Conservation (phyloP, 2,113 vertebrate genomes). For the Leptobrachium leishanense region DNA sequence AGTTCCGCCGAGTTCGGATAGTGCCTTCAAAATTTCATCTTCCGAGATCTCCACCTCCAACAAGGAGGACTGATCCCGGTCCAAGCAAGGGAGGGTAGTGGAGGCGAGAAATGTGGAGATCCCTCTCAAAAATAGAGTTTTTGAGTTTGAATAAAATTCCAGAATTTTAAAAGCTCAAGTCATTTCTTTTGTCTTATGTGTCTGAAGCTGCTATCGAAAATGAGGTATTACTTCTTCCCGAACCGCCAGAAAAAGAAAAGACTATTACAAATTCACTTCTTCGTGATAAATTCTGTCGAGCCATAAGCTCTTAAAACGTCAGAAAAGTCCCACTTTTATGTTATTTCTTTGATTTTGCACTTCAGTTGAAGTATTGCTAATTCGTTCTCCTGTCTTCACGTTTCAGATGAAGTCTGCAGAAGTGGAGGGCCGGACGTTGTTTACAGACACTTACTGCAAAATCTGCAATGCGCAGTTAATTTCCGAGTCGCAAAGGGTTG, state of each 20-base stretch:
- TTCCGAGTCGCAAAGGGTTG: conserved; percentile 79
- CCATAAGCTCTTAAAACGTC: background rate
- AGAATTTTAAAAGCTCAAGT: too few relatives aligned
- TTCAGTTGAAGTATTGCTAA: background rate
- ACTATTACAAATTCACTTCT: background rate
- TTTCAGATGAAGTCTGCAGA: conserved; percentile 78
- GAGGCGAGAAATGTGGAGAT: too few relatives aligned
- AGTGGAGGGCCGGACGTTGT: conserved; percentile 71
- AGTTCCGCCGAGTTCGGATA: too few relatives aligned
- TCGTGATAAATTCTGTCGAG: background rate
- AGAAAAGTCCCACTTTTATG: background rate
- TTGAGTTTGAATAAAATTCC: too few relatives aligned
- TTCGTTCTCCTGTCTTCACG: background rate
- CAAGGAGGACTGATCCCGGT: too few relatives aligned
- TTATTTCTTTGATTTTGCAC: background rate
- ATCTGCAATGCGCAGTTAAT: conserved; percentile 83
- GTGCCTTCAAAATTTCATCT: too few relatives aligned
- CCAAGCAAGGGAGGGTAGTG: too few relatives aligned
- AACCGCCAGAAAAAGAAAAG: too few relatives aligned
- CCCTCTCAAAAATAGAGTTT: too few relatives aligned
- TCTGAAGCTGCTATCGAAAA: too few relatives aligned
- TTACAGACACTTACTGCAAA: conserved; percentile 82
- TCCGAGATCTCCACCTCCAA: too few relatives aligned
- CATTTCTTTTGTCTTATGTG: too few relatives aligned
- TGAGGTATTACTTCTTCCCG: background rate